A percentile compares a stretch with the other conserved stretches of the same genome.
These are phyloP conservation scores for Allolobophora icterica DNA, from an alignment of 2,888 invertebrate species.

Conservation along the genomic window DNA sequence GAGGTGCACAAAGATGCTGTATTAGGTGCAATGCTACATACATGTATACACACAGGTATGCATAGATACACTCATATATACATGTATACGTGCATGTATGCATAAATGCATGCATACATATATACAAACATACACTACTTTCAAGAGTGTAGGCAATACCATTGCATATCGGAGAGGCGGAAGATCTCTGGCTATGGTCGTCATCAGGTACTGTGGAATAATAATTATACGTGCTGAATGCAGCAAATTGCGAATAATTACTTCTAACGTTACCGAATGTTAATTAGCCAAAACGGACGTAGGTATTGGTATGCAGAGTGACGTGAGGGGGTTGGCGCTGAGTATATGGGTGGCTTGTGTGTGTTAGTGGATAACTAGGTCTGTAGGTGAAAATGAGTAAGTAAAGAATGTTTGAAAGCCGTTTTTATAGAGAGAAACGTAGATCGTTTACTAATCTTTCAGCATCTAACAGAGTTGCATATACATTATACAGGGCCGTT, in stretches of 20 bases:
- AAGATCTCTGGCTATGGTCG: too few relatives aligned
- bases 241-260: not conserved
- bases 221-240: too few relatives aligned
- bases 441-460: not conserved
- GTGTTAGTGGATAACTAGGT: not conserved
- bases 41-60: too few relatives aligned
- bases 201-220: too few relatives aligned
- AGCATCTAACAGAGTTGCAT: not conserved
- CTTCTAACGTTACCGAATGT: not conserved
- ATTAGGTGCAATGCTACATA: too few relatives aligned
- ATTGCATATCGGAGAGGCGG: too few relatives aligned
- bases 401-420: not conserved
- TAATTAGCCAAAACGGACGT: not conserved
- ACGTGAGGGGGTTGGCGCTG: not conserved
- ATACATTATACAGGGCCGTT: not conserved
- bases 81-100: too few relatives aligned
- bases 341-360: not conserved
- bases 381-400: not conserved
- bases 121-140: too few relatives aligned
- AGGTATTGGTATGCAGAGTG: not conserved
- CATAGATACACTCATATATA: too few relatives aligned
- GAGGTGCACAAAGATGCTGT: too few relatives aligned
- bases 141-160: too few relatives aligned
- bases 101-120: too few relatives aligned
- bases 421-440: not conserved